phyloP scores from a whole-genome alignment of 1,140 invertebrate genomes.

The Schlechtendalia chinensis region DNA sequence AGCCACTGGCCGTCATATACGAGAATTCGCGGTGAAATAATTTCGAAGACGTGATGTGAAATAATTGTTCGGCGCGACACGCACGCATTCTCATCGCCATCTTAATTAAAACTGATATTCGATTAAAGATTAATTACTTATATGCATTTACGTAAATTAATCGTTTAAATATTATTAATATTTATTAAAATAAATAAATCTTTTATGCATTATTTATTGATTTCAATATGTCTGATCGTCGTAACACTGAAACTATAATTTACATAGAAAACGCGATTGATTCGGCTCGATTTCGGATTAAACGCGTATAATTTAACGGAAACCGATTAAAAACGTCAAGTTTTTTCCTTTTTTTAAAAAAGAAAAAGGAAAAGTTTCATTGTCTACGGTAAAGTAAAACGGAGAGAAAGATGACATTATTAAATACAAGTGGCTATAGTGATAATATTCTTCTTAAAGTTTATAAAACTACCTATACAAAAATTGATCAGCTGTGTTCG shows the following conservation, averaged over 20 bases:
- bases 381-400: neutral
- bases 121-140: neutral
- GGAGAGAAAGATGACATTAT: neutral
- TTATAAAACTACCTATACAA: constrained; percentile 7
- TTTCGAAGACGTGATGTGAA: neutral
- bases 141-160: neutral
- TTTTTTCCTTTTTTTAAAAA: neutral
- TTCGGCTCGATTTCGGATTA: neutral
- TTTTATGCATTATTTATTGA: no score
- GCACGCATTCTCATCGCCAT: neutral
- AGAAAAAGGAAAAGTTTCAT: no score
- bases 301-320: neutral
- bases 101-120: constrained; percentile 10
- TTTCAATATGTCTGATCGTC: no score
- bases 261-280: no score
- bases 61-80: neutral
- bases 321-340: neutral
- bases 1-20: neutral
- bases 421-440: neutral
- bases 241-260: no score
- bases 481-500: constrained; percentile 35
- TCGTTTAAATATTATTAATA: neutral
- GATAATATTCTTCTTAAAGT: constrained; percentile 14
- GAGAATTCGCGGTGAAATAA: neutral
- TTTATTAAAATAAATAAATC: neutral